Conservation (phyloP, 2,113 vertebrate species). For the Ochotona princeps region DNA sequence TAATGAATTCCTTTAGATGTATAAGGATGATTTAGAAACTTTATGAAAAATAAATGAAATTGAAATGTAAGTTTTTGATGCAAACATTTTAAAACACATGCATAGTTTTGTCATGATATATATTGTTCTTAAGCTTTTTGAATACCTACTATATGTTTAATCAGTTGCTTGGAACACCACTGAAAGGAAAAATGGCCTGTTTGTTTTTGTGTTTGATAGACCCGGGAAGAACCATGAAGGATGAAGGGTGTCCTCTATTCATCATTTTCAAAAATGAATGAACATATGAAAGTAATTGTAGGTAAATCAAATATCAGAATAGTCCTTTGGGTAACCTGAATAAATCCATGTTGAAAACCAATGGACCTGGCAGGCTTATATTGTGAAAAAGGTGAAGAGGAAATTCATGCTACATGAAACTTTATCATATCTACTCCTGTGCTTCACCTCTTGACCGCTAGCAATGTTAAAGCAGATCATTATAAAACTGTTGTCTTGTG, state of each 20-base stretch:
- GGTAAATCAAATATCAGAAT: not conserved
- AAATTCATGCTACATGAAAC: not conserved
- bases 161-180: not conserved
- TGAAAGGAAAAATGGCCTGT: not conserved
- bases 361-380: not conserved
- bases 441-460: not conserved
- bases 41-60: no score
- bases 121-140: no score
- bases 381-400: not conserved
- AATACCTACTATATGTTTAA: not conserved
- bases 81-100: no score
- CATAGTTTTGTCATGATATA: no score
- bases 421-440: not conserved
- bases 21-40: no score
- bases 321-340: not conserved
- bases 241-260: not conserved
- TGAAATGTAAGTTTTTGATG: no score
- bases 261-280: not conserved
- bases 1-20: not conserved
- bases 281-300: not conserved
- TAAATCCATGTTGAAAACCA: not conserved
- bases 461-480: not conserved
- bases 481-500: not conserved
- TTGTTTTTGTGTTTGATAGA: not conserved
- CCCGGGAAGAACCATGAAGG: not conserved